Evolutionary conservation across 2,113 vertebrate species (phyloP).

Genomic region (Erythrolamprus reginae): DNA sequence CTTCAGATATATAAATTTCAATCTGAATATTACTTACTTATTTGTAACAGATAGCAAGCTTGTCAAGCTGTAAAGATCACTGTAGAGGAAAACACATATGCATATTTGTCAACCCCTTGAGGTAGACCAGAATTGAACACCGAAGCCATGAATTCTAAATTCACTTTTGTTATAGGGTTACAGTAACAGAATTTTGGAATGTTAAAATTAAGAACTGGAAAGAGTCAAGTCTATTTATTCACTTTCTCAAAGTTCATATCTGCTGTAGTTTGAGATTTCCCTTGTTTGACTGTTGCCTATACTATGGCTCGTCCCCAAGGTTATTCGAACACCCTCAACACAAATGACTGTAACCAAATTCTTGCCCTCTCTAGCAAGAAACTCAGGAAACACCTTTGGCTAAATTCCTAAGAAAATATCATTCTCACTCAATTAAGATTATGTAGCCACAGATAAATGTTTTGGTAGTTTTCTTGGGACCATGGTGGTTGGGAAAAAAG

Average conservation of each 20-base stretch:
- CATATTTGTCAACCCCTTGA: background rate
- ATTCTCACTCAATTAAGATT: background rate
- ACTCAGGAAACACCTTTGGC: background rate
- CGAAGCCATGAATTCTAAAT: background rate
- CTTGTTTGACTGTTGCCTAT: background rate
- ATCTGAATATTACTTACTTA: background rate
- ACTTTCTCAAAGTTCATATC: background rate
- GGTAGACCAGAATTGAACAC: background rate
- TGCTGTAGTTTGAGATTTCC: background rate
- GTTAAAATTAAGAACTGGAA: background rate
- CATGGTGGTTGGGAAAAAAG: background rate
- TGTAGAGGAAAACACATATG: background rate
- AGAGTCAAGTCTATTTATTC: background rate
- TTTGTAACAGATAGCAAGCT: background rate
- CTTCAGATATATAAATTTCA: background rate
- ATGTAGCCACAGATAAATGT: background rate
- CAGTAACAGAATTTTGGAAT: background rate
- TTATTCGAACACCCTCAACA: background rate
- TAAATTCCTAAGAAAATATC: background rate
- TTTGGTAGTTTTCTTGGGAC: background rate
- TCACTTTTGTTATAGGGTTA: background rate
- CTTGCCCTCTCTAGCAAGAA: background rate
- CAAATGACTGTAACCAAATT: background rate
- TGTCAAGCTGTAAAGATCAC: background rate
- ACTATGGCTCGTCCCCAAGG: background rate